A percentile compares a stretch with the other conserved stretches of the same genome.
phyloP scores from a whole-genome alignment of 2,888 invertebrate species.

The Hymenopus coronatus region DNA sequence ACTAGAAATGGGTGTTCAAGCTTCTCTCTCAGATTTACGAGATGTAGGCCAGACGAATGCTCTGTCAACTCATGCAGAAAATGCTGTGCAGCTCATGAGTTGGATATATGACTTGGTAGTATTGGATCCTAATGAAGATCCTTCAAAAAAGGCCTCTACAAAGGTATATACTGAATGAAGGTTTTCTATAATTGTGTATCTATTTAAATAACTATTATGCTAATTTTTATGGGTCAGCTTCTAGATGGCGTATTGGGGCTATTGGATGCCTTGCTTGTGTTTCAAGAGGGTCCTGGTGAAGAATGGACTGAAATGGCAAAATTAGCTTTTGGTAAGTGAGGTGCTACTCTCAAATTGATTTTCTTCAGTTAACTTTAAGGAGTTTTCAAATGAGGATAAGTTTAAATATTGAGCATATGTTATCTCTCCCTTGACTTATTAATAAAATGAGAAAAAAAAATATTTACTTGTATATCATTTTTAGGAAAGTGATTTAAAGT shows the following conservation, averaged over 20 bases:
- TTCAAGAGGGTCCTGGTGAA: slow-evolving; percentile 52
- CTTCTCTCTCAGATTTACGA: slow-evolving; percentile 56
- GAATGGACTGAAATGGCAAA: slow-evolving; percentile 59
- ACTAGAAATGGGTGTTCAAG: slow-evolving; percentile 59
- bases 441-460: no score
- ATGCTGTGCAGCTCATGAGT: slow-evolving; percentile 56
- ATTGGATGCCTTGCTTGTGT: slow-evolving; percentile 55
- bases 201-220: no score
- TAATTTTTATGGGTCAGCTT: slow-evolving; percentile 40
- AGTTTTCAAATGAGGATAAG: no score
- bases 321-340: slow-evolving; percentile 46
- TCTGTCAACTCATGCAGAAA: slow-evolving; percentile 50
- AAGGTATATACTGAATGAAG: slow-evolving; percentile 41
- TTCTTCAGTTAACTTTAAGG: no score
- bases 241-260: slow-evolving; percentile 56
- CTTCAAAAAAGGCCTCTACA: slow-evolving; percentile 51
- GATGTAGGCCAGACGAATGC: slow-evolving; percentile 49
- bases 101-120: slow-evolving; percentile 59
- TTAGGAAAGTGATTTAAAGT: no score
- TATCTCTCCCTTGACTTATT: no score
- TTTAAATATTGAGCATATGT: no score
- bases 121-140: slow-evolving; percentile 52
- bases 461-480: no score
- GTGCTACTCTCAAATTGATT: background rate
- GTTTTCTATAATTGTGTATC: background rate